These are phyloP conservation scores for Alcedo quadribrachys DNA, from an alignment of 2,797 vertebrate species.

Conservation along the genomic window DNA sequence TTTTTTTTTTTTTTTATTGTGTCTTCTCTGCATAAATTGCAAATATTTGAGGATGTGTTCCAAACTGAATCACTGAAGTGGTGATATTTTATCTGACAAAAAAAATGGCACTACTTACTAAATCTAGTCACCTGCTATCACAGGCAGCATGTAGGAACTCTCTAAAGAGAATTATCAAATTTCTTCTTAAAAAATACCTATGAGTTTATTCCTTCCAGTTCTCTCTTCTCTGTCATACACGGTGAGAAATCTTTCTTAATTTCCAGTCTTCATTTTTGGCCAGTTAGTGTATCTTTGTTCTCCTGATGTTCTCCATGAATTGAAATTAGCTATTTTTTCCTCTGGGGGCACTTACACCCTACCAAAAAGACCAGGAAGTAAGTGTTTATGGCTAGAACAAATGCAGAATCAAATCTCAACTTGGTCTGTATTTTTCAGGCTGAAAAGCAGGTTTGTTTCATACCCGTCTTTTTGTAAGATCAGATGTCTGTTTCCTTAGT, in stretches of 20 bases:
- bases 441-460: neutral
- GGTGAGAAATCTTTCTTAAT: neutral
- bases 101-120: constrained; percentile 1
- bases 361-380: too few relatives aligned
- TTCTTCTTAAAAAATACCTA: neutral
- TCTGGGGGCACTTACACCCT: neutral
- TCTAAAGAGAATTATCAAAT: neutral
- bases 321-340: neutral
- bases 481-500: neutral
- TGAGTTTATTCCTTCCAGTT: neutral
- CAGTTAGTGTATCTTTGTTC: neutral
- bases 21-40: constrained; percentile 11
- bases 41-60: constrained; percentile 52
- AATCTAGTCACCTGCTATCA: neutral
- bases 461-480: neutral
- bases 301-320: neutral
- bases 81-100: constrained; percentile 27
- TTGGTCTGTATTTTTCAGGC: neutral
- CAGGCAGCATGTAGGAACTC: neutral
- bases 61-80: constrained; percentile 19
- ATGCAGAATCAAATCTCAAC: neutral
- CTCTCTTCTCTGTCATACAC: neutral
- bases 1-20: constrained; percentile 35
- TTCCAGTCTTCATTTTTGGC: neutral
- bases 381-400: neutral